phyloP scores from a whole-genome alignment of 1,140 invertebrate genomes.

The Drosophila lowei region DNA sequence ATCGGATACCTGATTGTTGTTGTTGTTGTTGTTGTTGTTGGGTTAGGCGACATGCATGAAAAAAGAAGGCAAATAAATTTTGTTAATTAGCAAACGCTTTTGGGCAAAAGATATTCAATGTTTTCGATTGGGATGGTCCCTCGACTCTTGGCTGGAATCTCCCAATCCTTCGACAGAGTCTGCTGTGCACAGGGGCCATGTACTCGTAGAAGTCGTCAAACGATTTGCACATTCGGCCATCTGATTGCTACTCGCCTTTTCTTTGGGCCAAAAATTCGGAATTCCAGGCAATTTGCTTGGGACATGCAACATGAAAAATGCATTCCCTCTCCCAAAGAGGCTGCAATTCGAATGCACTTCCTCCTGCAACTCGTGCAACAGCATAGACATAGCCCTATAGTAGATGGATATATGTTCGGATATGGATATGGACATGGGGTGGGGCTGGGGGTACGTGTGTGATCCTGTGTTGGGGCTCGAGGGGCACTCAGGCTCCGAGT shows the following conservation, averaged over 20 bases:
- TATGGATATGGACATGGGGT: too few species aligned
- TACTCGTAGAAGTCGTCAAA: neutral
- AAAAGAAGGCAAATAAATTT: slow-evolving; percentile 46
- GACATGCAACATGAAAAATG: slow-evolving; percentile 59
- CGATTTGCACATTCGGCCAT: neutral
- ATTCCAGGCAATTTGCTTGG: slow-evolving; percentile 10
- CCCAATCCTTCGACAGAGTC: too few species aligned
- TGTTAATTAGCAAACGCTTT: slow-evolving; percentile 55
- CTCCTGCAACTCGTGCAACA: slow-evolving; percentile 4
- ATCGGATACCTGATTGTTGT: slow-evolving; percentile 85
- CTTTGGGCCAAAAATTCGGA: slow-evolving; percentile 1
- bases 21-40: too few species aligned
- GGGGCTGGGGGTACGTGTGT: slow-evolving; percentile 18
- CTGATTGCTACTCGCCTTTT: too few species aligned
- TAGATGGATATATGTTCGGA: too few species aligned
- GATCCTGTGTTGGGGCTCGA: slow-evolving; percentile 29
- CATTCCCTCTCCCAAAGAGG: slow-evolving; percentile 46
- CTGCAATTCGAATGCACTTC: slow-evolving; percentile 35
- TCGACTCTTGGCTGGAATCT: too few species aligned
- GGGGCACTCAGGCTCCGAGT: slow-evolving; percentile 54
- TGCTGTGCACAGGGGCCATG: neutral
- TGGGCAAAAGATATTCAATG: neutral
- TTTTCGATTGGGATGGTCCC: too few species aligned
- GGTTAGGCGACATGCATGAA: slow-evolving; percentile 49
- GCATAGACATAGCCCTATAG: too few species aligned